Evolutionary conservation across 2,113 vertebrate species (phyloP), one percentile per base, ranked within the genome.

Genomic region (Progne subis): DNA sequence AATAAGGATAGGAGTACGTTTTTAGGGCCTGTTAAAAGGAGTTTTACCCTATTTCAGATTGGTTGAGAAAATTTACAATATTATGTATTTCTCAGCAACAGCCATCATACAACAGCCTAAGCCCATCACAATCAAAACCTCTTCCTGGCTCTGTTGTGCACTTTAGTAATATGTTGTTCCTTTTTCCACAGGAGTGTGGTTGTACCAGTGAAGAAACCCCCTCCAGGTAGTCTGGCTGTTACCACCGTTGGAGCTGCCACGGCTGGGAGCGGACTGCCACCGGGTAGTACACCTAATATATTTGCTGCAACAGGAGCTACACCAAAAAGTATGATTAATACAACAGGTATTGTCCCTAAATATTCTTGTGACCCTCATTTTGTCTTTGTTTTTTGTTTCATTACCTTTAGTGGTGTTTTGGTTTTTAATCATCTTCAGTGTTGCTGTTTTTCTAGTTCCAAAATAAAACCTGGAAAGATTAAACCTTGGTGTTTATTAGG

Each of bases 301-400:
- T 99, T 99, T 97, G 98, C 99, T 97, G 98, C 99, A 49, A 96
- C 99, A 86, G 98, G 99, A 95, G 97, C 98, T 91, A 99, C 98
- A 91, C 98, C 99, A 96, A 99, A 99, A 98, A 99, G 99, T 98
- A 99, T 99, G 99, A 99, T 99, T 98, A 99, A 99, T 98, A 99
- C 99, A 97, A 98, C 98, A 98, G 98, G 98, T 98, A 98, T 98
- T 94, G 98, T 97, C 96, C 96, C 97, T 97, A 96, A 91, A 97
- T 98, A 98, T 97, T 98, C 96, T 98, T 97, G 98, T 98, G 97
- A 92, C 79, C 76, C 88, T 85, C 96, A 97, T 98, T 88, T 90
- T 95, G 87, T 96, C 93, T 92, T 77, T 92, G 59, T 84, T 92
- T 90, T 91, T 92, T 97, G 95, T 94, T 92, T 87, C 69, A 44